phyloP scores from a whole-genome alignment of 2,888 invertebrate species.

The Meghimatium bilineatum region DNA sequence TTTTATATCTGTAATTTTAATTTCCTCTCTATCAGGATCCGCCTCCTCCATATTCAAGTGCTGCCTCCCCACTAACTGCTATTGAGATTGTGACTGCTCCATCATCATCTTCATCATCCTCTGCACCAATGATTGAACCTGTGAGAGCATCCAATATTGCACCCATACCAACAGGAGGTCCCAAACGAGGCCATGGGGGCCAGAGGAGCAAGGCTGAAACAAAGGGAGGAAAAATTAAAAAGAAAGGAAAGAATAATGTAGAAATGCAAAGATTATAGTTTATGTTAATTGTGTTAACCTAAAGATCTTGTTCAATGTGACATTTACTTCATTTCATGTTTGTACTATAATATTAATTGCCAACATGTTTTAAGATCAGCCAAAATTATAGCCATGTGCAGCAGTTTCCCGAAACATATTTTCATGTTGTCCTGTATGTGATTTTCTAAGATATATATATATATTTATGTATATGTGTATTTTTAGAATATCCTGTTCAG shows the following conservation, averaged over 20 bases:
- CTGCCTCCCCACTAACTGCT: conserved; percentile 49
- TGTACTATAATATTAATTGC: too few relatives aligned
- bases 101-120: conserved; percentile 41
- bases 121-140: conserved; percentile 47
- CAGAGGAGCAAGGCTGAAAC: conserved; percentile 13
- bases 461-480: too few relatives aligned
- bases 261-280: conserved; percentile 39
- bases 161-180: conserved; percentile 44
- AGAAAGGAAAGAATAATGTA: conserved; percentile 38
- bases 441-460: too few relatives aligned
- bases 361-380: not conserved
- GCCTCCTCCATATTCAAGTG: conserved; percentile 59
- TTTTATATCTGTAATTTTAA: not conserved
- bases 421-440: too few relatives aligned
- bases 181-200: conserved; percentile 46
- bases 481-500: too few relatives aligned
- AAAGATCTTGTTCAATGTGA: too few relatives aligned
- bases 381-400: not conserved
- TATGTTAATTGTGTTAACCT: not conserved
- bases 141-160: conserved; percentile 36
- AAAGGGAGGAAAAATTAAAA: conserved; percentile 7
- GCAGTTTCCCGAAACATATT: not conserved
- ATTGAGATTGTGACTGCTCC: conserved; percentile 45
- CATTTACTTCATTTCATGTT: not conserved
- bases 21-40: conserved; percentile 52